These are phyloP conservation scores for Formicarius rufipectus DNA, from an alignment of 2,113 vertebrate genomes.

Conservation along the genomic window DNA sequence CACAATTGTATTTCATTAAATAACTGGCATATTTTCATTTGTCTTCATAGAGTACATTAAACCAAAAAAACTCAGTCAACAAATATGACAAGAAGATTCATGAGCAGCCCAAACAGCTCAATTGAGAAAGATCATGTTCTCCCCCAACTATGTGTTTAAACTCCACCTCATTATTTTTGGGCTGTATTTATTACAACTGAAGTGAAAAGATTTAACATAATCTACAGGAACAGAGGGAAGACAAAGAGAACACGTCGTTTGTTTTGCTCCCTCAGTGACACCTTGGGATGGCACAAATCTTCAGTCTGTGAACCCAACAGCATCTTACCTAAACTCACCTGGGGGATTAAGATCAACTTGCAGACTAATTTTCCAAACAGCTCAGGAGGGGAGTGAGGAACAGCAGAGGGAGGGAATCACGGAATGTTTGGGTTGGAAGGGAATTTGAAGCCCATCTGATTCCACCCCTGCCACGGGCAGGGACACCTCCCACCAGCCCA, in stretches of 20 bases:
- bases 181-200: not conserved
- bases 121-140: not conserved
- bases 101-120: not conserved
- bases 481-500: not conserved
- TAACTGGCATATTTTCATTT: not conserved
- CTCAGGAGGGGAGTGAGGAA: not conserved
- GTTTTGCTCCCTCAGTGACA: not conserved
- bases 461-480: not conserved
- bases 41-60: not conserved
- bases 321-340: slow-evolving; percentile 14
- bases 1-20: not conserved
- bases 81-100: not conserved
- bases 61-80: not conserved
- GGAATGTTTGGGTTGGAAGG: not conserved
- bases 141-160: not conserved
- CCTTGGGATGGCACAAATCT: not conserved
- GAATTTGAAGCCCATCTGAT: fast-evolving
- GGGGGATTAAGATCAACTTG: slow-evolving; percentile 26
- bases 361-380: slow-evolving; percentile 10
- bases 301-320: not conserved
- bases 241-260: not conserved
- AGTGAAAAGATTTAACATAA: not conserved
- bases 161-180: not conserved
- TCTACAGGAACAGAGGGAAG: not conserved
- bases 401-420: not conserved